Conservation (phyloP, 2,888 invertebrate species). For the Rhaphigaster nebulosa region DNA sequence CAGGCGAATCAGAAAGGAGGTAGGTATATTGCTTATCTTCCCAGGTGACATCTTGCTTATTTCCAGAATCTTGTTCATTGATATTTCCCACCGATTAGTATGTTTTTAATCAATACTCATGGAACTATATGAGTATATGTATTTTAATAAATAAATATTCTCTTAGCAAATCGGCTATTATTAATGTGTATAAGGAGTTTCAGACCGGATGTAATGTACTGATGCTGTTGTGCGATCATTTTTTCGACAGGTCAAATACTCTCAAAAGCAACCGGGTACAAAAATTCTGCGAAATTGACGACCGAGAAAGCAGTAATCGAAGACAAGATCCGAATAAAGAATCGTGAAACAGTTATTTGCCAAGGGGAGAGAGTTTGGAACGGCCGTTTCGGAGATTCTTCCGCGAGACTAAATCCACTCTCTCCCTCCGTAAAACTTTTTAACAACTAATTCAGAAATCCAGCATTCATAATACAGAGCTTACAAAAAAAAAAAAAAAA, state of each 20-base stretch:
- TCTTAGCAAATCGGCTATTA: neutral
- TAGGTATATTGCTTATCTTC: neutral
- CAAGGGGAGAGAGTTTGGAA: conserved; percentile 18
- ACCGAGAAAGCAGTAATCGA: conserved; percentile 14
- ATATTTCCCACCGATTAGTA: neutral
- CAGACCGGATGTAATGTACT: neutral
- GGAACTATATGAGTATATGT: neutral
- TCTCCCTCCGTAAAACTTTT: neutral
- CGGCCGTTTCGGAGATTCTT: neutral
- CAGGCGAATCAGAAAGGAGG: neutral
- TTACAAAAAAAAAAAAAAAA: no score
- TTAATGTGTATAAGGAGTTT: neutral
- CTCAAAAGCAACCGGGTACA: neutral
- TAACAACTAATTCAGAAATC: neutral
- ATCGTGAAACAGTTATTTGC: conserved; percentile 31
- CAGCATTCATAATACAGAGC: neutral
- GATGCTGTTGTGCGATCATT: neutral
- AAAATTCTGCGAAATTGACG: neutral
- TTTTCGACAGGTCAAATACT: neutral
- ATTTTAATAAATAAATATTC: neutral
- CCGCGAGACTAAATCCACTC: conserved; percentile 5
- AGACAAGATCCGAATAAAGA: conserved; percentile 3
- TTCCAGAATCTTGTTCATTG: neutral
- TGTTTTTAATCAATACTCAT: neutral
- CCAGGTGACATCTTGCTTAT: neutral